Evolutionary conservation across 2,888 invertebrate genomes (phyloP).

Genomic region (Watsonalla binaria): DNA sequence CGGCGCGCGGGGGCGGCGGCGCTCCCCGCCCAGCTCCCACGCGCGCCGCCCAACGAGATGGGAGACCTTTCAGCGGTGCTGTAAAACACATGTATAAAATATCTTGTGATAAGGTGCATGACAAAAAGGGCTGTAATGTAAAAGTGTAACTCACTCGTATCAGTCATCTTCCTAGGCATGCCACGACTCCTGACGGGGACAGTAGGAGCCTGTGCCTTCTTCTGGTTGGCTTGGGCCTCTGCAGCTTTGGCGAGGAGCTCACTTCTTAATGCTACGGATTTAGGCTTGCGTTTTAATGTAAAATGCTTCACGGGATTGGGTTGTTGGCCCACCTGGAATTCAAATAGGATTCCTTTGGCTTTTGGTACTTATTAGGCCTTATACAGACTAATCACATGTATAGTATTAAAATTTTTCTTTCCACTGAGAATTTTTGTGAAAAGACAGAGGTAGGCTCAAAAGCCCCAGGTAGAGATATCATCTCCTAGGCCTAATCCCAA

Average conservation of each 20-base stretch:
- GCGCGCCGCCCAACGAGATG: slow-evolving; percentile 80
- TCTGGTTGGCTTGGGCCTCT: slow-evolving; percentile 92
- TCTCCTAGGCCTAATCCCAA: too few species aligned
- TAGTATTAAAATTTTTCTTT: too few species aligned
- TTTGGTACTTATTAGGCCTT: too few species aligned
- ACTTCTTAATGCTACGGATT: slow-evolving; percentile 92
- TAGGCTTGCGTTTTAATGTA: slow-evolving; percentile 94
- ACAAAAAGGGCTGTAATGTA: not conserved
- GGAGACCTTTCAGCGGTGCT: slow-evolving; percentile 96
- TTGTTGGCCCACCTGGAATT: slow-evolving; percentile 84
- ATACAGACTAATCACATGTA: too few species aligned
- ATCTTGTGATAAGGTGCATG: not conserved
- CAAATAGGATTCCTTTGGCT: not conserved
- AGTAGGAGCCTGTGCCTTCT: slow-evolving; percentile 92
- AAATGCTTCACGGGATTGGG: slow-evolving; percentile 94
- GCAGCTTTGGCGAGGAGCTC: slow-evolving; percentile 94
- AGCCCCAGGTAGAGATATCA: too few species aligned
- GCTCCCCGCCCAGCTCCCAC: slow-evolving; percentile 31
- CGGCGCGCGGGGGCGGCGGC: slow-evolving; percentile 68
- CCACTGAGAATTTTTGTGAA: too few species aligned
- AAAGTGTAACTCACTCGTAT: slow-evolving; percentile 84
- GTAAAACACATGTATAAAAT: slow-evolving; percentile 14
- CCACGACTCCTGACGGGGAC: slow-evolving; percentile 88
- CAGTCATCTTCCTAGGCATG: slow-evolving; percentile 98
- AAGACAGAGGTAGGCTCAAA: too few species aligned